Conservation (phyloP, 2,797 vertebrate species). For the Spheniscus humboldti region DNA sequence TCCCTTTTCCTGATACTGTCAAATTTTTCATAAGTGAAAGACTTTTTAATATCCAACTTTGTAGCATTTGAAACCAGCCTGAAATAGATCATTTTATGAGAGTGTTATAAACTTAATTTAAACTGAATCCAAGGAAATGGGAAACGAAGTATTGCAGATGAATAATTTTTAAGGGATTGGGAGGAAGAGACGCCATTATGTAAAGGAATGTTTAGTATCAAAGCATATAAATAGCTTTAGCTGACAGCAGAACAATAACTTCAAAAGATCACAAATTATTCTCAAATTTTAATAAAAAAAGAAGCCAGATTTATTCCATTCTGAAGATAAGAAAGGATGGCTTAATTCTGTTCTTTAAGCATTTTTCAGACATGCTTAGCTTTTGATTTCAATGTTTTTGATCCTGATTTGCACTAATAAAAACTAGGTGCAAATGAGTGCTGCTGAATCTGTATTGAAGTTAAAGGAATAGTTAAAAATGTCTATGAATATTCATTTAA, state of each 20-base stretch:
- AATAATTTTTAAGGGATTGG: conserved; percentile 9
- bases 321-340: conserved; percentile 27
- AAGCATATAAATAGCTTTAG: conserved; percentile 50
- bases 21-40: background rate
- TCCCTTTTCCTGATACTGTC: background rate
- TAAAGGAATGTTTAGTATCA: conserved; percentile 48
- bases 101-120: background rate
- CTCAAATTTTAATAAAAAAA: conserved; percentile 36
- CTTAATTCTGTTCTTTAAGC: background rate
- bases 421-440: conserved; percentile 39
- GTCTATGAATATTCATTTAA: conserved; percentile 46
- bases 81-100: background rate
- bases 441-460: conserved; percentile 13
- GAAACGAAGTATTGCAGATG: background rate
- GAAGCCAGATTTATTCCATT: conserved; percentile 20
- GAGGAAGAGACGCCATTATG: conserved; percentile 13
- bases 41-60: background rate
- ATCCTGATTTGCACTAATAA: conserved; percentile 41
- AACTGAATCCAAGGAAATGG: background rate
- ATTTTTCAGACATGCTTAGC: conserved; percentile 11
- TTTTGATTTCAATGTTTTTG: background rate
- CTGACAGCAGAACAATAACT: conserved; percentile 52
- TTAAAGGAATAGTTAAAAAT: conserved; percentile 33
- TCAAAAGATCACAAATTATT: conserved; percentile 41
- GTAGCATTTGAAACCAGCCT: background rate